These are phyloP conservation scores for Marisa cornuarietis DNA, from an alignment of 1,140 invertebrate species.

Conservation along the genomic window DNA sequence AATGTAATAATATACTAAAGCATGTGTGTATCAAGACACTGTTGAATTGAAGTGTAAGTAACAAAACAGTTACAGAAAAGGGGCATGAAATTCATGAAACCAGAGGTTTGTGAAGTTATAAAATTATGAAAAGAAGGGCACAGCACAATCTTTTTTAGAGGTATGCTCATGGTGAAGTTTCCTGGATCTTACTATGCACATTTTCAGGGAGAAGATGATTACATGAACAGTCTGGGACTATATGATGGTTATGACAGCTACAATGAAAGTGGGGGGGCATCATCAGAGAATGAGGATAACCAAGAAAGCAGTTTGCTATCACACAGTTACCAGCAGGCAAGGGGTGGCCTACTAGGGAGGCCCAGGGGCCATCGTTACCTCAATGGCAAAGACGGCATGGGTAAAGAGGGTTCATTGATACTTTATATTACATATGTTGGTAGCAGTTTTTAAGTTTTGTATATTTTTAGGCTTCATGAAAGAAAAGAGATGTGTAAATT, in stretches of 20 bases:
- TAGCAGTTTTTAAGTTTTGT: not conserved
- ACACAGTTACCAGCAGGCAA: not conserved
- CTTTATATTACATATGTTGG: not conserved
- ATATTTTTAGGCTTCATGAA: not conserved
- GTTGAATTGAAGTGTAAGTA: no score
- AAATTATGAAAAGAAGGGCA: no score
- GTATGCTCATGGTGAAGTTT: no score
- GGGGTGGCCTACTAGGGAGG: not conserved
- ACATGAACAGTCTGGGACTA: slow-evolving; percentile 37
- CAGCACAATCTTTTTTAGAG: no score
- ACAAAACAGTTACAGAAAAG: no score
- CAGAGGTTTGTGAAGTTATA: no score
- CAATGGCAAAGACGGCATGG: slow-evolving; percentile 78
- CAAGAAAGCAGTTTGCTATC: slow-evolving; percentile 27
- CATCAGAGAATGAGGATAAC: slow-evolving; percentile 49
- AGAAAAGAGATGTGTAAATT: no score
- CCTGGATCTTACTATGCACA: not conserved
- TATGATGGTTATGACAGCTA: slow-evolving; percentile 63
- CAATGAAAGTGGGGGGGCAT: slow-evolving; percentile 65
- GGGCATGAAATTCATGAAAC: no score
- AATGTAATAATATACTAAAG: not conserved
- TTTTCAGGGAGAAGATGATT: slow-evolving; percentile 49
- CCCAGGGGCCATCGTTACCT: slow-evolving; percentile 38
- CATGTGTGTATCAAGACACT: no score
- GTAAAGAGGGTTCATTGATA: slow-evolving; percentile 68